Base-by-base conservation (phyloP, 2,888 invertebrate genomes). In the Drosophila pseudotakahashii region DNA sequence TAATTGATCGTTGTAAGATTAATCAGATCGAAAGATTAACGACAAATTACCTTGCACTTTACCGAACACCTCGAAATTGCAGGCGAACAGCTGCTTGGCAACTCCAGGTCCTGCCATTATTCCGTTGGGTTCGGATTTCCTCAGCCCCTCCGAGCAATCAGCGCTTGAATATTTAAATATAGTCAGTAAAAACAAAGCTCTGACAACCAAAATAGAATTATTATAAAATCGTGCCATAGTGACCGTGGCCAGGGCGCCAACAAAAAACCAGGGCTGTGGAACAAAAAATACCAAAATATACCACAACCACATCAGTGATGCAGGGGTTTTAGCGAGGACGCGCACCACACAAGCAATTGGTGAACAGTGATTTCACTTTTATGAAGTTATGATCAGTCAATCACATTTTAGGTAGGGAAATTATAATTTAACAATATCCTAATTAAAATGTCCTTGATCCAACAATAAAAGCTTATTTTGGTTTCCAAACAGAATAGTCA, bases 21-120 rank as follows among this genome's bases (percentile, higher is more conserved):
- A n/a, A 50, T 42, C 9, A 48, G 34, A 48, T 32, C 30, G 13
- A 0, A 34, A 10, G 10, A 14, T 11, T n/a, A 4, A 3, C 7
- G 5, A 26, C 26, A 6, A 54, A 23, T 55, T 85, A 91, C 91
- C 91, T 86, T 91, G 91, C 7, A 91, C 91, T 36, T 67, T 78
- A 14, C 91, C 91, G 71, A 85, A 91, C 1, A 91, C 81, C 58
- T 91, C 91, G 57, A 91, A 91, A 58, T 82, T 76, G 48, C 88
- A 76, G 3, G 77, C 30, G 58, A 76, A 87, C 55, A 89, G 14
- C 34, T 71, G 66, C 26, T 70, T 63, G 39, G 26, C 61, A 14
- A 13, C 72, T 19, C 42, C 39, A 13, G 68, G 23, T 62, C 54
- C 19, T 7, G 34, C 59, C 73, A 78, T 77, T 42, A 36, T 19